These are phyloP conservation scores for Rhyacophila evoluta DNA, from an alignment of 2,888 invertebrate genomes.

Conservation along the genomic window DNA sequence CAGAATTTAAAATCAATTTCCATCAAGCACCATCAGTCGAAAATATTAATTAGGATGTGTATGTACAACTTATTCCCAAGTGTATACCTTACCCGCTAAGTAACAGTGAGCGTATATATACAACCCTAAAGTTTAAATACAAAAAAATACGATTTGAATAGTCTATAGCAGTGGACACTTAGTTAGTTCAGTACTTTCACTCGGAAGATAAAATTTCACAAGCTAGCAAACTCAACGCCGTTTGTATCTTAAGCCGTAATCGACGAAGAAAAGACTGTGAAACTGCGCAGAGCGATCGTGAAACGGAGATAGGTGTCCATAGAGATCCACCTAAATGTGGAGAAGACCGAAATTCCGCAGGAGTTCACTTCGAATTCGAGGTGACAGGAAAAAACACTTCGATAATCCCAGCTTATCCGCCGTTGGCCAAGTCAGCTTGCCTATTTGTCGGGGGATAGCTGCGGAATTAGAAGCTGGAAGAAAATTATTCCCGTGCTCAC, in stretches of 20 bases:
- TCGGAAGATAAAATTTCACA: slow-evolving; percentile 1
- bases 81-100: too few relatives aligned
- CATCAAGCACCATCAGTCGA: too few relatives aligned
- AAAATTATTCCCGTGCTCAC: too few relatives aligned
- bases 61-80: too few relatives aligned
- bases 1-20: too few relatives aligned
- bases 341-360: neutral
- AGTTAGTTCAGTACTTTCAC: too few relatives aligned
- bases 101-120: too few relatives aligned
- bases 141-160: too few relatives aligned
- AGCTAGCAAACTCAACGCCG: neutral
- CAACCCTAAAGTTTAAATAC: too few relatives aligned
- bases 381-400: neutral
- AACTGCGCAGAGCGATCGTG: neutral
- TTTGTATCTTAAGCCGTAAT: neutral
- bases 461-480: too few relatives aligned
- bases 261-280: neutral
- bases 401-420: neutral
- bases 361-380: neutral
- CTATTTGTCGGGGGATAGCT: neutral
- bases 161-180: too few relatives aligned
- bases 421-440: neutral
- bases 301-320: neutral
- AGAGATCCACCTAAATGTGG: neutral
- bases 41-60: too few relatives aligned